Evolutionary conservation across 2,113 vertebrate genomes (phyloP).

Genomic region (Dolichallabes microphthalmus): DNA sequence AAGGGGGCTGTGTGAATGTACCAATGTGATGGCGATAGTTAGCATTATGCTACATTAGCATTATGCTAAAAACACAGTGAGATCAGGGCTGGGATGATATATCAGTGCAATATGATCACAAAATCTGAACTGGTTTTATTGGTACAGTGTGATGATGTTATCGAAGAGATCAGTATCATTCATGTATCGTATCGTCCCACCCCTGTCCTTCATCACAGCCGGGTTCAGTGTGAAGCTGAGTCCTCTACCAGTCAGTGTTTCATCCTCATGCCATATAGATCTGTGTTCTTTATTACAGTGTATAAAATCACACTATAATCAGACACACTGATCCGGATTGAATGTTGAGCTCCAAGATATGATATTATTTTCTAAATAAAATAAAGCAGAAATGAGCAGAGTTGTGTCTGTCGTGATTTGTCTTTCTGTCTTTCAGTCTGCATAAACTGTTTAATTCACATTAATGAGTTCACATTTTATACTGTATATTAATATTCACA

Average conservation of each 20-base stretch:
- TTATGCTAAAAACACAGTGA: background rate
- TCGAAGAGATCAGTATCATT: background rate
- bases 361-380: conserved; percentile 12
- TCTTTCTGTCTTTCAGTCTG: background rate
- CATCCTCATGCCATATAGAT: background rate
- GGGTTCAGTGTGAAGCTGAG: background rate
- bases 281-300: background rate
- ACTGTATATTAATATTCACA: no score
- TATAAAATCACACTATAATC: background rate
- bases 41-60: conserved; percentile 3
- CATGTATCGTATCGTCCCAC: background rate
- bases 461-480: no score
- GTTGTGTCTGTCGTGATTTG: background rate
- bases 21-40: background rate
- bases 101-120: background rate
- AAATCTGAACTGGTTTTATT: background rate
- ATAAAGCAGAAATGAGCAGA: conserved; percentile 4
- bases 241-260: background rate
- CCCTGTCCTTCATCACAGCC: background rate
- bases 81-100: background rate
- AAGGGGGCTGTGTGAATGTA: background rate
- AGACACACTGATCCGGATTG: background rate
- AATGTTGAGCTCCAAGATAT: conserved; percentile 1
- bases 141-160: background rate
- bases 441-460: background rate